Evolutionary conservation across 2,113 vertebrate species (phyloP), one percentile per base, ranked within the genome.

Genomic region (Sporophila hypoxantha): DNA sequence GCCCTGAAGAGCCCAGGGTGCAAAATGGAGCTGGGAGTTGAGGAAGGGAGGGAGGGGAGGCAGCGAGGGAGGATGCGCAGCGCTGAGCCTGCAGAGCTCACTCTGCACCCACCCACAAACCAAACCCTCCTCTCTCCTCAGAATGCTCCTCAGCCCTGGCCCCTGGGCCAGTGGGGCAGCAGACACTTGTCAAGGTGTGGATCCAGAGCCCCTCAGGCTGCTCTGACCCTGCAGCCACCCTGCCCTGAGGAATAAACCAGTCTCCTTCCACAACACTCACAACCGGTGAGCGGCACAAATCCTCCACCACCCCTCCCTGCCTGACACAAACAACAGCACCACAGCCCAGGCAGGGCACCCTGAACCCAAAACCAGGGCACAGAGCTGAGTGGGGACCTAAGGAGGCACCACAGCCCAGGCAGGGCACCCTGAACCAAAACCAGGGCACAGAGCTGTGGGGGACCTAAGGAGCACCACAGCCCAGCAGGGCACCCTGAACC

Each of bases 101-200:
- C n/a, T n/a, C n/a, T n/a, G 4, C 61, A 12, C 25, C 17, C 39
- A 9, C 3, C 10, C 21, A 19, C 29, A 10, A 17, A 52, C 10
- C 21, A 39, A 26, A 1, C 14, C 21, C 15, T 42, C 41, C 21
- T 37, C 41, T 23, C 41, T 47, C 19, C 57, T 39, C 76, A 30
- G 32, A 42, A 27, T 16, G 52, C 52, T 92, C 42, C 91, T 79
- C 13, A 5, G 29, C 26, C n/a, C 26, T 2, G 3, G 37, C n/a
- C 39, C 37, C n/a, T n/a, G n/a, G n/a, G n/a, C n/a, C n/a, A n/a
- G n/a, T n/a, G n/a, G n/a, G n/a, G n/a, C n/a, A n/a, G n/a, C n/a
- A n/a, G n/a, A n/a, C n/a, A 5, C 18, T 4, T 8, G 29, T 8
- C 41, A 61, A 69, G 52, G 56, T n/a, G 10, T 30, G 0, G 0